Conservation (phyloP, 2,888 invertebrate species). For the Harpagoxenus sublaevis region DNA sequence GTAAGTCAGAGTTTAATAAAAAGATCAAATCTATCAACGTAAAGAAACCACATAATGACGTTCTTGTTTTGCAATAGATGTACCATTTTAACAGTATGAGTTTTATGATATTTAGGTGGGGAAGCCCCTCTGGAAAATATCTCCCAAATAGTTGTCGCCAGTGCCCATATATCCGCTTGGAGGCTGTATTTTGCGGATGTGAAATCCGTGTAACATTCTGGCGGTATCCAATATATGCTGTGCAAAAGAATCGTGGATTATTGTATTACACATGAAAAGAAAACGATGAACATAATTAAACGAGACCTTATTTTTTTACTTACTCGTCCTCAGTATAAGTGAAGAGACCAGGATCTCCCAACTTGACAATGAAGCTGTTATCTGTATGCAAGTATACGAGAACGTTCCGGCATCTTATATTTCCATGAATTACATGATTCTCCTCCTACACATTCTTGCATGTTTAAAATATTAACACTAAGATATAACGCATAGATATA, state of each 20-base stretch:
- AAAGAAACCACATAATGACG: background rate
- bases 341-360: slow-evolving; percentile 93
- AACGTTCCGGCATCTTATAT: slow-evolving; percentile 93
- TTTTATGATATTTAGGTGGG: slow-evolving; percentile 82
- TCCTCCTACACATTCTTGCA: slow-evolving; percentile 88
- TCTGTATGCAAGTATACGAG: slow-evolving; percentile 92
- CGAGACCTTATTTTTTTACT: slow-evolving; percentile 80
- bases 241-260: slow-evolving; percentile 51
- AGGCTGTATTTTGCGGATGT: slow-evolving; percentile 90
- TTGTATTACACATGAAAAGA: background rate
- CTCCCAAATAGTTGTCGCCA: slow-evolving; percentile 97
- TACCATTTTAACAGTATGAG: slow-evolving; percentile 85
- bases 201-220: slow-evolving; percentile 92
- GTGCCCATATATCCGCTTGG: slow-evolving; percentile 96
- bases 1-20: background rate
- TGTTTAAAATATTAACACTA: slow-evolving; percentile 8
- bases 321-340: slow-evolving; percentile 88
- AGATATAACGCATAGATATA: background rate
- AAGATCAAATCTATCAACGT: background rate
- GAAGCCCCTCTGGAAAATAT: slow-evolving; percentile 93
- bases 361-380: slow-evolving; percentile 91
- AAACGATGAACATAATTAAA: slow-evolving; percentile 4
- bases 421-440: slow-evolving; percentile 94
- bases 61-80: background rate
- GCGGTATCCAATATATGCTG: slow-evolving; percentile 96